Conservation (phyloP, 1,140 invertebrate genomes). For the Thaumetopoea pityocampa region DNA sequence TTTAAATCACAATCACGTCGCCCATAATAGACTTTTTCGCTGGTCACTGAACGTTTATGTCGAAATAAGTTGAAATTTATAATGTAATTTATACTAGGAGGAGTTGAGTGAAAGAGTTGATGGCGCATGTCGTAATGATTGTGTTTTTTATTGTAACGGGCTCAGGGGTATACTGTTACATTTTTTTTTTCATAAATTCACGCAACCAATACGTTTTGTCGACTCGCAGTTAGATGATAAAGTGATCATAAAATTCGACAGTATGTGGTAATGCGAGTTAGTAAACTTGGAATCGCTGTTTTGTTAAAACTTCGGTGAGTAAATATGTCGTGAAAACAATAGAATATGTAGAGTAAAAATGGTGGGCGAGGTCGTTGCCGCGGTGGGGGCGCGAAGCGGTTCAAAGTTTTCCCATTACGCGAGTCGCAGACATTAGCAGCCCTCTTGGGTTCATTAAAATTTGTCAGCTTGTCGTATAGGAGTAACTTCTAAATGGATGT, state of each 20-base stretch:
- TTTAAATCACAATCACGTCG: constrained; percentile 68
- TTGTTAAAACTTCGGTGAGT: constrained; percentile 24
- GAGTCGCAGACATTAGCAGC: constrained; percentile 66
- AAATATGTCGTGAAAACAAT: constrained; percentile 39
- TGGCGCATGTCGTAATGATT: constrained; percentile 61
- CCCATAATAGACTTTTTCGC: constrained; percentile 60
- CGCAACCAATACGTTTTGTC: no score
- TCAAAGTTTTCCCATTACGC: constrained; percentile 71
- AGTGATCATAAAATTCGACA: constrained; percentile 16
- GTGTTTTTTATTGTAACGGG: constrained; percentile 54
- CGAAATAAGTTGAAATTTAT: constrained; percentile 67
- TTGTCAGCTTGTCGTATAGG: constrained; percentile 70
- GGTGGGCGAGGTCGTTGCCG: constrained; percentile 18
- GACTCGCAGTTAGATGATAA: constrained; percentile 9
- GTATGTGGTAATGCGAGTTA: constrained; percentile 22
- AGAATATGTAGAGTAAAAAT: constrained; percentile 24
- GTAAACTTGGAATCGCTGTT: constrained; percentile 22
- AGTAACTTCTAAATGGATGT: constrained; percentile 70
- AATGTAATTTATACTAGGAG: constrained; percentile 61
- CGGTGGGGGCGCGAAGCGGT: constrained; percentile 28
- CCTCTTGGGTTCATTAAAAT: constrained; percentile 73
- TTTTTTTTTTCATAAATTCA: constrained; percentile 9
- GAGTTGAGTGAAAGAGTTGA: constrained; percentile 56
- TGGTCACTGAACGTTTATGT: constrained; percentile 58
- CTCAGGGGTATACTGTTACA: constrained; percentile 42